phyloP scores from a whole-genome alignment of 2,888 invertebrate species.

The Polylopha cassiicola region DNA sequence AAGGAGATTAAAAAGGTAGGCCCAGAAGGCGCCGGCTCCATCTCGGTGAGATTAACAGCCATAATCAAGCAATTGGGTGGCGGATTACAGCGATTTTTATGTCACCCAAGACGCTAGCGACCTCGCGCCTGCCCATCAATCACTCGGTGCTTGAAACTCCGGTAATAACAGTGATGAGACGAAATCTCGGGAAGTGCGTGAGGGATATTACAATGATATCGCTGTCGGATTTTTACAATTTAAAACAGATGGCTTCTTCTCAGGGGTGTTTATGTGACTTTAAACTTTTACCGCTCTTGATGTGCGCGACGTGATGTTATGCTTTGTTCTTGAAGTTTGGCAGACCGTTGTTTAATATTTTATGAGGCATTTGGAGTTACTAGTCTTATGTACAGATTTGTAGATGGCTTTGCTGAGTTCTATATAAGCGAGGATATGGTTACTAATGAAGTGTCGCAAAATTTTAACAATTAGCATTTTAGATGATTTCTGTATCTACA shows the following conservation, averaged over 20 bases:
- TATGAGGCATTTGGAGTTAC: too few species aligned
- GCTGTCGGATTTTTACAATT: conserved; percentile 16
- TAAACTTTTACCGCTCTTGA: neutral
- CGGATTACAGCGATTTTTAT: conserved; percentile 70
- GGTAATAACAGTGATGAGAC: conserved; percentile 53
- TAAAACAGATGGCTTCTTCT: conserved; percentile 18
- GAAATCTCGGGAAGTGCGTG: conserved; percentile 20
- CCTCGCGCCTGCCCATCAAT: conserved; percentile 41
- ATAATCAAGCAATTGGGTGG: conserved; percentile 71
- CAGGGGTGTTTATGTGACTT: conserved; percentile 4
- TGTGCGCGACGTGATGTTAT: too few species aligned
- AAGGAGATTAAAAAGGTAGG: conserved; percentile 53
- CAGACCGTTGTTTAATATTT: too few species aligned
- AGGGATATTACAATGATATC: conserved; percentile 19
- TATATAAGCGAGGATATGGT: too few species aligned
- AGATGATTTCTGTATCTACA: too few species aligned
- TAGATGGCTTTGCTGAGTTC: too few species aligned
- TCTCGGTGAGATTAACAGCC: conserved; percentile 65
- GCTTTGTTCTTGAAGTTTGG: too few species aligned
- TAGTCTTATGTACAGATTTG: too few species aligned
- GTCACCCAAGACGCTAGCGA: conserved; percentile 31
- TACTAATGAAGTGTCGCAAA: too few species aligned
- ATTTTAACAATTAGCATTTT: too few species aligned
- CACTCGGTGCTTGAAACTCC: conserved; percentile 45
- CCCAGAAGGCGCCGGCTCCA: conserved; percentile 40